Conservation (phyloP, 2,113 vertebrate species). For the Tricholaema leucomelas region DNA sequence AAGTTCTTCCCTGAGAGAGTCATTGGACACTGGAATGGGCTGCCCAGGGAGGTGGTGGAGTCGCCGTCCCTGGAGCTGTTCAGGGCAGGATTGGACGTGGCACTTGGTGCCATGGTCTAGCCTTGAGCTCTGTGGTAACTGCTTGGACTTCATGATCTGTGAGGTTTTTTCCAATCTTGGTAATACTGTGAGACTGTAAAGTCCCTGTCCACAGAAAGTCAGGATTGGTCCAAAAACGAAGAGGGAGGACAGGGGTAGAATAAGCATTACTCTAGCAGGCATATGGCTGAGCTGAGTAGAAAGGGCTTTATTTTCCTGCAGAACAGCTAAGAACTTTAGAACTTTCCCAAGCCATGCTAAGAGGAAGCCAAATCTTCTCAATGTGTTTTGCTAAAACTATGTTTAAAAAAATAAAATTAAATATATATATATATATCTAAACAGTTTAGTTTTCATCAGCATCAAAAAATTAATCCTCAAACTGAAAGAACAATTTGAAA, state of each 20-base stretch:
- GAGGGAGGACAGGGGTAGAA: background rate
- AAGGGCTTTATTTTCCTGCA: background rate
- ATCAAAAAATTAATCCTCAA: conserved; percentile 29
- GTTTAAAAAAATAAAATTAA: background rate
- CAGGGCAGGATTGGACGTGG: no score
- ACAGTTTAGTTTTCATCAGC: conserved; percentile 16
- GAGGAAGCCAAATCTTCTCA: conserved; percentile 27
- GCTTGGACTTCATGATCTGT: no score
- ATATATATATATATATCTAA: background rate
- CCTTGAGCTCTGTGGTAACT: no score
- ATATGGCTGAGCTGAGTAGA: background rate
- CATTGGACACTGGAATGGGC: no score
- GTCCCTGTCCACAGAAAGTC: background rate
- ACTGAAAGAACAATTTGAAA: conserved; percentile 32
- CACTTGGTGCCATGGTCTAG: no score
- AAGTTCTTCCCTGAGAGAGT: no score
- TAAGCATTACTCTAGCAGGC: background rate
- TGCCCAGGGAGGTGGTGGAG: no score
- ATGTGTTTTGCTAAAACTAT: conserved; percentile 31
- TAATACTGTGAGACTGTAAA: no score
- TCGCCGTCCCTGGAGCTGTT: no score
- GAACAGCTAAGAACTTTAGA: conserved; percentile 18
- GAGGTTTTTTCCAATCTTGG: no score
- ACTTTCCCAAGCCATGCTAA: background rate
- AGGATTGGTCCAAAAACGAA: background rate